Percentiles rank a stretch among this genome's conserved stretches.
Evolutionary conservation across 1,140 invertebrate genomes (phyloP).

Genomic region (Danaus plexippus): DNA sequence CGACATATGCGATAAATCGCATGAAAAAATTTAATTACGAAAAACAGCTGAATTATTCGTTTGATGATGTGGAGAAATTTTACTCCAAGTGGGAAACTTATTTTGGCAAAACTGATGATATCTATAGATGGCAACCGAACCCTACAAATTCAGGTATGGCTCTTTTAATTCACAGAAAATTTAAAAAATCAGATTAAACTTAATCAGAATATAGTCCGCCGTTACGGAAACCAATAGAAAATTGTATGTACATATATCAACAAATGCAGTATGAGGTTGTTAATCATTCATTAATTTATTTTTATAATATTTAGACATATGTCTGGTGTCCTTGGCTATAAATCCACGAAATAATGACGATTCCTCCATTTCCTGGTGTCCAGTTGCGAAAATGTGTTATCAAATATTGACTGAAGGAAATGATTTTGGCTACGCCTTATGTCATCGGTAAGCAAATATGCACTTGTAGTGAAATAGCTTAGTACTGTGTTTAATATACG

Average conservation of each 20-base stretch:
- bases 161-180: slow-evolving; percentile 30
- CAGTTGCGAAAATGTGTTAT: slow-evolving; percentile 20
- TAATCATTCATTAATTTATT: background rate
- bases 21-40: too few relatives aligned
- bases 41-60: too few relatives aligned
- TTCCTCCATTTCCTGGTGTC: slow-evolving; percentile 14
- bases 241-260: background rate
- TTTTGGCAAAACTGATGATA: too few relatives aligned
- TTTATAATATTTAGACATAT: slow-evolving; percentile 30
- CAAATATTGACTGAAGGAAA: slow-evolving; percentile 28
- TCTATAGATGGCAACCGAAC: too few relatives aligned
- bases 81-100: too few relatives aligned
- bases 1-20: too few relatives aligned
- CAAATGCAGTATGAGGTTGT: too few relatives aligned
- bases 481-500: too few relatives aligned
- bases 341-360: slow-evolving; percentile 10
- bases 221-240: background rate
- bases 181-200: too few relatives aligned
- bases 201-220: background rate
- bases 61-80: too few relatives aligned
- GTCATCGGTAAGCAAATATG: slow-evolving; percentile 33
- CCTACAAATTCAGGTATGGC: background rate
- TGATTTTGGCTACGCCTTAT: slow-evolving; percentile 37
- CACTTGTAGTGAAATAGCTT: too few relatives aligned
- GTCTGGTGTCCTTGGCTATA: slow-evolving; percentile 26